Conservation (phyloP, 1,140 invertebrate species). For the Lepidurus apus region DNA sequence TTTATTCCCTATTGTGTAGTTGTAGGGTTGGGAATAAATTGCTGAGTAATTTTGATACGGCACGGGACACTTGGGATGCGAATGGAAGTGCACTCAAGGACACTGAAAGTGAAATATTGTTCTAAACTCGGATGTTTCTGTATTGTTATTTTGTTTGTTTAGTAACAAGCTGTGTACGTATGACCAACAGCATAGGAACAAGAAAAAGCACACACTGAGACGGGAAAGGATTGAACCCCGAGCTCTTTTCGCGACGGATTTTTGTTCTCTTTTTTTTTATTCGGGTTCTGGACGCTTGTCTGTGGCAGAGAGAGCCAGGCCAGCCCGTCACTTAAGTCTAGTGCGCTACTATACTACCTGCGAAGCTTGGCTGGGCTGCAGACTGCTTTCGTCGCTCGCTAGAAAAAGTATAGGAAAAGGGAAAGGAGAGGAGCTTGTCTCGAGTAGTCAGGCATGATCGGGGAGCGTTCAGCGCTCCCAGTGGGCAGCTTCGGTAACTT, state of each 20-base stretch:
- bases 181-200: background rate
- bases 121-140: too few species aligned
- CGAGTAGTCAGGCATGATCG: too few species aligned
- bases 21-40: too few species aligned
- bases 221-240: background rate
- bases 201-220: conserved; percentile 10
- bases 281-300: background rate
- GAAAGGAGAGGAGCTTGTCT: too few species aligned
- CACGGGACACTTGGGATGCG: too few species aligned
- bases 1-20: background rate
- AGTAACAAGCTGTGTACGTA: background rate
- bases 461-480: too few species aligned
- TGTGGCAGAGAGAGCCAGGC: background rate
- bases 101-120: too few species aligned
- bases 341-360: background rate
- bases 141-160: too few species aligned
- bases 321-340: background rate
- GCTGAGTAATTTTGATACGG: too few species aligned
- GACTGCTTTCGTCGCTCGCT: background rate
- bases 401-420: background rate
- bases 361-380: background rate
- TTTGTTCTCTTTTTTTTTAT: background rate
- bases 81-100: too few species aligned
- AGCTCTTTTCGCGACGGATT: background rate
- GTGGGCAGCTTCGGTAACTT: too few species aligned